Conservation (phyloP, 2,888 invertebrate species). For the Brachypalpus laphriformis region DNA sequence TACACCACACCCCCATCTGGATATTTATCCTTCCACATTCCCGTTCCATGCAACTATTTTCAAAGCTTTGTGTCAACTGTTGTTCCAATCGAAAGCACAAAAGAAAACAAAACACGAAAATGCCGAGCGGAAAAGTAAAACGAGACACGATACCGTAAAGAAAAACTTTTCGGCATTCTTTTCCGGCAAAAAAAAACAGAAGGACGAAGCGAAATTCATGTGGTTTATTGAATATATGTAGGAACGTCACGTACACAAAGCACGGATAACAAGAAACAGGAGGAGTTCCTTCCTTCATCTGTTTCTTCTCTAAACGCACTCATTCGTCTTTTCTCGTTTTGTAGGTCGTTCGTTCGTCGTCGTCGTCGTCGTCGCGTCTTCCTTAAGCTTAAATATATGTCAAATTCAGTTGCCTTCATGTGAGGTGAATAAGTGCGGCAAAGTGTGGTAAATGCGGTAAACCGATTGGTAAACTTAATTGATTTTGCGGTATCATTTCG, state of each 20-base stretch:
- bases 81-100: slow-evolving; percentile 45
- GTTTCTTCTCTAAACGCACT: slow-evolving; percentile 23
- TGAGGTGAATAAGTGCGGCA: slow-evolving; percentile 35
- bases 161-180: slow-evolving; percentile 21
- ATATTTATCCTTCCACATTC: slow-evolving; percentile 21
- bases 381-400: slow-evolving; percentile 37
- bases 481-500: slow-evolving; percentile 68
- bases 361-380: slow-evolving; percentile 5
- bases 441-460: slow-evolving; percentile 43
- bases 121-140: not conserved
- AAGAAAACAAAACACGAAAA: slow-evolving; percentile 24
- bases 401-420: slow-evolving; percentile 30
- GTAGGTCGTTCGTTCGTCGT: not conserved
- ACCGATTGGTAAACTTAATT: slow-evolving; percentile 69
- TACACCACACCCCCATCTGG: not conserved
- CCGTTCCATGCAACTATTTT: slow-evolving; percentile 26
- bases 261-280: slow-evolving; percentile 30
- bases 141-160: slow-evolving; percentile 25
- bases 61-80: slow-evolving; percentile 48
- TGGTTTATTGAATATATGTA: slow-evolving; percentile 41
- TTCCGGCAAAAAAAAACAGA: slow-evolving; percentile 3
- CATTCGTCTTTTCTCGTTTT: not conserved
- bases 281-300: not conserved
- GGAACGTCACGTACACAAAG: slow-evolving; percentile 38
- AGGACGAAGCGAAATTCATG: slow-evolving; percentile 22